Conservation (phyloP, 2,797 vertebrate genomes). For the Esox masquinongy region DNA sequence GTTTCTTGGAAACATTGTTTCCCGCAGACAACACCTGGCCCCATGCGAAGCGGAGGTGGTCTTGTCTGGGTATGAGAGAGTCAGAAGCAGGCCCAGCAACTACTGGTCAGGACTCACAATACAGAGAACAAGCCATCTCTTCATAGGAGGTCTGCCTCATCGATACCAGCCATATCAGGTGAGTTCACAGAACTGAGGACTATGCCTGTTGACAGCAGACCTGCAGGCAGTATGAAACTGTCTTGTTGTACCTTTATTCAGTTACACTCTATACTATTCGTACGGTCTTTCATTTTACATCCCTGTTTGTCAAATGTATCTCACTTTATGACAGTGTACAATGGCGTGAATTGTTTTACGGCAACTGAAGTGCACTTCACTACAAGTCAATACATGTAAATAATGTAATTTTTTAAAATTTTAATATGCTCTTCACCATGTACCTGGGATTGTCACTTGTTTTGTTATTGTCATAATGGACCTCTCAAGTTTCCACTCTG, state of each 20-base stretch:
- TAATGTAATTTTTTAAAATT: too few species aligned
- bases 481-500: too few species aligned
- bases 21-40: constrained; percentile 76
- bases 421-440: background rate
- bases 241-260: background rate
- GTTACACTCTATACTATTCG: background rate
- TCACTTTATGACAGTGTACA: background rate
- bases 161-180: constrained; percentile 69
- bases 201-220: background rate
- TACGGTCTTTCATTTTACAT: too few species aligned
- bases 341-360: background rate
- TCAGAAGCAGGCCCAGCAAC: constrained; percentile 64
- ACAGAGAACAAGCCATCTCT: constrained; percentile 71
- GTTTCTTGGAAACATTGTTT: constrained; percentile 5
- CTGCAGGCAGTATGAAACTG: background rate
- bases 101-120: constrained; percentile 57
- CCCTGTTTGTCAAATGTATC: background rate
- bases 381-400: background rate
- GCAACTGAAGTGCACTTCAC: background rate
- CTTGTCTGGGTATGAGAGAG: constrained; percentile 58
- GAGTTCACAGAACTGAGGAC: constrained; percentile 17
- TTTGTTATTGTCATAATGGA: too few species aligned
- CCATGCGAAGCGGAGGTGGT: constrained; percentile 80
- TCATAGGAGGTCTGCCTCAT: constrained; percentile 78
- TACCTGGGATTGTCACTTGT: background rate